phyloP scores from a whole-genome alignment of 2,113 vertebrate species.

The Xiphophorus hellerii region DNA sequence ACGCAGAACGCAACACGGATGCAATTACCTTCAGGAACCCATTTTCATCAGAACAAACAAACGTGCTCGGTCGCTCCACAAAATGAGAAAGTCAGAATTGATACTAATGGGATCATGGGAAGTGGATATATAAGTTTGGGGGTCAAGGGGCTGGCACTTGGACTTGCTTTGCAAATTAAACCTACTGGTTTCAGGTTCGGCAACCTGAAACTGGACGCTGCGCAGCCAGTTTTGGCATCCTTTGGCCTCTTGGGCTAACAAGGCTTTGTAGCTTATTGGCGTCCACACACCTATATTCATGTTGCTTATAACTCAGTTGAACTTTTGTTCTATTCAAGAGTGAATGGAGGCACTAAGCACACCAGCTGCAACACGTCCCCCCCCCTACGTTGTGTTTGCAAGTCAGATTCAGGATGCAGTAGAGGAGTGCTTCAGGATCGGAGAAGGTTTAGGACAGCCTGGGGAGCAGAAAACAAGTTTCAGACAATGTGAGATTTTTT shows the following conservation, averaged over 20 bases:
- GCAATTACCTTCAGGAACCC: conserved; percentile 66
- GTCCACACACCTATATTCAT: not conserved
- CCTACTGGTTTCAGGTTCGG: conserved; percentile 20
- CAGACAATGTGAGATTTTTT: too few species aligned
- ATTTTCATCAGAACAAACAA: conserved; percentile 70
- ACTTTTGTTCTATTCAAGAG: not conserved
- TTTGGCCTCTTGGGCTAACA: not conserved
- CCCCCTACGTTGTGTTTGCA: not conserved
- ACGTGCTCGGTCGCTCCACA: conserved; percentile 52
- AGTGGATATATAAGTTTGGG: conserved; percentile 40
- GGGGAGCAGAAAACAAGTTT: not conserved
- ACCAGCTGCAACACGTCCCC: too few species aligned
- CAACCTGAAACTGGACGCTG: conserved; percentile 40
- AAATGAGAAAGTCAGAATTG: conserved; percentile 56
- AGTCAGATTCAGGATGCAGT: not conserved
- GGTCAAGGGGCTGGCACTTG: conserved; percentile 47
- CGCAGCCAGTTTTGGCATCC: conserved; percentile 46
- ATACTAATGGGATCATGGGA: conserved; percentile 59
- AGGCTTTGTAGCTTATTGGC: not conserved
- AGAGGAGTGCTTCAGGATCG: too few species aligned
- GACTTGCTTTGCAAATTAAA: conserved; percentile 14
- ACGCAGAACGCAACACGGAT: conserved; percentile 57
- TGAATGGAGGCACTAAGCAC: not conserved
- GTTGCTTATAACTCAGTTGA: not conserved
- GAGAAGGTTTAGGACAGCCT: too few species aligned